A percentile compares a stretch with the other conserved stretches of the same genome.
Evolutionary conservation across 2,797 vertebrate genomes (phyloP).

Genomic region (Macropodus opercularis): DNA sequence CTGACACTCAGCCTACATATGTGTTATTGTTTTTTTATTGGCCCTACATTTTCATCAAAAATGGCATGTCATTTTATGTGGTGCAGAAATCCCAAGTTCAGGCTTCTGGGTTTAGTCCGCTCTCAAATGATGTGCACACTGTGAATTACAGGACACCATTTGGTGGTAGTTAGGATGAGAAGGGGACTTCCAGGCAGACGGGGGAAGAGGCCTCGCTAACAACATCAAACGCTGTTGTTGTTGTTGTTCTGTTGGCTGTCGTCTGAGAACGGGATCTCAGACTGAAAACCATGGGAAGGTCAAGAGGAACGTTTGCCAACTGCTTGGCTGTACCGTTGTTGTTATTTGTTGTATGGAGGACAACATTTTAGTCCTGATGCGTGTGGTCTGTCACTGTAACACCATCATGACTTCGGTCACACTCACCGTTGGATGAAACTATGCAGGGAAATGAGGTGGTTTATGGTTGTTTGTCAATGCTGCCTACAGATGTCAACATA

Average conservation of each 20-base stretch:
- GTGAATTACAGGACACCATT: slow-evolving; percentile 74
- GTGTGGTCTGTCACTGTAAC: slow-evolving; percentile 12
- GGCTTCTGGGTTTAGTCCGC: slow-evolving; percentile 75
- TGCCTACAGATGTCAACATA: neutral
- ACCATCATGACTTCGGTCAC: slow-evolving; percentile 10
- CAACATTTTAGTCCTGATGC: slow-evolving; percentile 6
- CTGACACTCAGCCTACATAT: slow-evolving; percentile 63
- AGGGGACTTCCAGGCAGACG: slow-evolving; percentile 77
- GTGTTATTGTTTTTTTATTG: slow-evolving; percentile 63
- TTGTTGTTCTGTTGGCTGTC: slow-evolving; percentile 62
- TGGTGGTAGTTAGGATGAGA: slow-evolving; percentile 69
- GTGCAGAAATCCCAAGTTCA: slow-evolving; percentile 55
- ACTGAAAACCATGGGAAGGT: slow-evolving; percentile 53
- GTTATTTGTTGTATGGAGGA: neutral
- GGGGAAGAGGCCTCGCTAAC: slow-evolving; percentile 55
- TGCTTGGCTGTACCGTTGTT: slow-evolving; percentile 10
- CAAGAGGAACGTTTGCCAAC: slow-evolving; percentile 35
- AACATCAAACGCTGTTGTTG: slow-evolving; percentile 70
- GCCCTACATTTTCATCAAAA: slow-evolving; percentile 53
- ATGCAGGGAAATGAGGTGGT: slow-evolving; percentile 14
- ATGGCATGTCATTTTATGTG: slow-evolving; percentile 64
- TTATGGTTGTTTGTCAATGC: neutral
- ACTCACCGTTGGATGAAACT: neutral
- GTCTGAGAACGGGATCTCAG: slow-evolving; percentile 55
- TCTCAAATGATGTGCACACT: slow-evolving; percentile 67